A percentile compares a stretch with the other conserved stretches of the same genome.
Conservation (phyloP, 2,888 invertebrate genomes). For the Timema cristinae region DNA sequence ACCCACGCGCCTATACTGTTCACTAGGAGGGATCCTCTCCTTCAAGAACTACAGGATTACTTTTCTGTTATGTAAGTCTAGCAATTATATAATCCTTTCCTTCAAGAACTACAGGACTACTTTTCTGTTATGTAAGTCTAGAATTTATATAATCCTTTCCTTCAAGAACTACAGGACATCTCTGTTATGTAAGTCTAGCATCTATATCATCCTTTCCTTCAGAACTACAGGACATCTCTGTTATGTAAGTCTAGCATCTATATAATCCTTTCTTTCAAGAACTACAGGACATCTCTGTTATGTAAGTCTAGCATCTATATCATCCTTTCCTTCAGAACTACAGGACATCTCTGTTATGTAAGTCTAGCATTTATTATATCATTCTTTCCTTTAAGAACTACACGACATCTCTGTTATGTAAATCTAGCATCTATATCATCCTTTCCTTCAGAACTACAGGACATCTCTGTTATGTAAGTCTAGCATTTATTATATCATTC, state of each 20-base stretch:
- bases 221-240: no score
- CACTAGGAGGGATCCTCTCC: slow-evolving; percentile 14
- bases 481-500: neutral
- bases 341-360: no score
- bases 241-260: no score
- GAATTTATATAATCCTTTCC: no score
- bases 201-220: no score
- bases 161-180: no score
- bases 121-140: no score
- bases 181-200: no score
- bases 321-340: neutral
- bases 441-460: slow-evolving; percentile 2
- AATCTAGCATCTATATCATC: no score
- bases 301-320: slow-evolving; percentile 12
- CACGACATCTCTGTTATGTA: no score
- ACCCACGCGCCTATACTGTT: slow-evolving; percentile 21
- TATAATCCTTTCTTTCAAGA: neutral
- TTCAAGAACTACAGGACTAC: neutral
- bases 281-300: slow-evolving; percentile 14
- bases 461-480: slow-evolving; percentile 19
- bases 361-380: no score
- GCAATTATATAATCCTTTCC: neutral
- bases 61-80: slow-evolving; percentile 19
- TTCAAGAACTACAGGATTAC: slow-evolving; percentile 2
- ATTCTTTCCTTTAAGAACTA: no score